Base-by-base conservation (phyloP, 2,113 vertebrate species). In the Meleagris gallopavo region DNA sequence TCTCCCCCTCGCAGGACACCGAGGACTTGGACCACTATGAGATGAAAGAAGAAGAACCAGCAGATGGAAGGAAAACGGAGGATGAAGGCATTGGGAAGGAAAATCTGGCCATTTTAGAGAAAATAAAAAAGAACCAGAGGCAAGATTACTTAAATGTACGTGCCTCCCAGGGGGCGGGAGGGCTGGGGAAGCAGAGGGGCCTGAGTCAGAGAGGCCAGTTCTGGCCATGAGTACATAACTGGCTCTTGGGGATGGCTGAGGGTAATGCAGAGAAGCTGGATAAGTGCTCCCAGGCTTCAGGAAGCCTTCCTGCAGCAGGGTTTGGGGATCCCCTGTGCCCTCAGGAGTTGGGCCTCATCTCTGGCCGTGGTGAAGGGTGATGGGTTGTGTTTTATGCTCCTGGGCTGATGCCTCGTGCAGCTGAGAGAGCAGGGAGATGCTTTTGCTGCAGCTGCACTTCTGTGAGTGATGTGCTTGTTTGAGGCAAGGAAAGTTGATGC, bases 111-210 rank as follows among this genome's bases (percentile, higher is more conserved):
- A 98, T 98, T 78, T 82, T 98, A 78, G 98, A 98, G 97, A 98
- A 98, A 94, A 98, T 98, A 6, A 98, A 98, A 97, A 98, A 98
- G 97, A 98, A 98, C 97, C 98, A 98, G 98, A 98, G 98, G 98
- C 98, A 98, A 98, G 98, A 98, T 98, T 98, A 98, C 97, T 98
- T 98, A 97, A 98, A 98, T 95, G 98, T 98, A 98, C 97, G 98
- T 98, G 97, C 91, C 93, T 4, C 94, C 93, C 58, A 83, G 94
- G 30, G 74, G 96, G 93, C 21, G 30, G 91, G 80, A 0, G 61
- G 77, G 75, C 25, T 55, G 86, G 96, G 93, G 32, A 27, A 79
- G 96, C 67, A 29, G 46, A 88, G 80, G 79, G 83, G 67, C 71
- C 71, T 40, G 9, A 34, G 29, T 20, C 58, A 20, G 2, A n/a